phyloP scores from a whole-genome alignment of 2,113 vertebrate species.

The Ctenodactylus gundi region DNA sequence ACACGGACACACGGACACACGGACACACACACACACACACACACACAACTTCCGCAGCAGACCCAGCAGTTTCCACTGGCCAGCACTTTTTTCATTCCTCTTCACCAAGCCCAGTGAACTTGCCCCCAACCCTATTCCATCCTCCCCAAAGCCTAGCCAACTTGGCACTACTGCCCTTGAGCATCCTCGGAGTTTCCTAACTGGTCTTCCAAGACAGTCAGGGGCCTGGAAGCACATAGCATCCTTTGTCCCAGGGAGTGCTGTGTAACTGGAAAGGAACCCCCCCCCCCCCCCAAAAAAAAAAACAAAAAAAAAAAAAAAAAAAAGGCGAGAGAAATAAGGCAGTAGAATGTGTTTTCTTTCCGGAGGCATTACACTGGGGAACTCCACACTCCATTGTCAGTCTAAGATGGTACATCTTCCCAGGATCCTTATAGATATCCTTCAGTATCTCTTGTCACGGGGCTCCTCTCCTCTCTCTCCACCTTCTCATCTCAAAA shows the following conservation, averaged over 20 bases:
- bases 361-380: conserved; percentile 8
- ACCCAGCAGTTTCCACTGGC: conserved; percentile 65
- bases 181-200: conserved; percentile 70
- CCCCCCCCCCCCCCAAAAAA: no score
- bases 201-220: conserved; percentile 66
- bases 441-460: conserved; percentile 51
- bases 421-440: background rate
- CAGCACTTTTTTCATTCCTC: conserved; percentile 66
- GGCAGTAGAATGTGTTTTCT: conserved; percentile 36
- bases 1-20: conserved; percentile 38
- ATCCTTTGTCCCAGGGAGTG: conserved; percentile 47
- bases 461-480: background rate
- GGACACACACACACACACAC: conserved; percentile 33
- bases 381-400: conserved; percentile 48
- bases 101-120: conserved; percentile 71
- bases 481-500: conserved; percentile 52
- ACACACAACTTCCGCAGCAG: conserved; percentile 47
- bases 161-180: conserved; percentile 54
- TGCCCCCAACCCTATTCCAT: conserved; percentile 52
- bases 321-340: conserved; percentile 32
- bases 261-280: conserved; percentile 25
- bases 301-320: background rate
- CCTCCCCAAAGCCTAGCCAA: conserved; percentile 43
- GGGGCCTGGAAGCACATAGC: background rate
- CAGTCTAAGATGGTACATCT: conserved; percentile 3